Conservation (phyloP, 2,797 vertebrate species). For the Lateolabrax maculatus region DNA sequence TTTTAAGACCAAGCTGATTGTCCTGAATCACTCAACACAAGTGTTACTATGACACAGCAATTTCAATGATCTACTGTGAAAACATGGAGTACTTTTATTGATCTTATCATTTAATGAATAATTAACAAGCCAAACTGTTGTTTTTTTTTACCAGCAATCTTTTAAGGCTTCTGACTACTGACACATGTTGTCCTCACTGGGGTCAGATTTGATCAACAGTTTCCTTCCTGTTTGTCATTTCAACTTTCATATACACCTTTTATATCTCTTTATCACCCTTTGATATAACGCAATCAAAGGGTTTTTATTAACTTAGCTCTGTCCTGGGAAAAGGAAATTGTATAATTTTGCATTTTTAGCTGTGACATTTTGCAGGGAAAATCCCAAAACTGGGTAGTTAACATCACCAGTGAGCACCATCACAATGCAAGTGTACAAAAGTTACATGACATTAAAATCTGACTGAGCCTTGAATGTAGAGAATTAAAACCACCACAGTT, state of each 20-base stretch:
- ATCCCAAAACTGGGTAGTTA: slow-evolving; percentile 46
- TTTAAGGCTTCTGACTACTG: background rate
- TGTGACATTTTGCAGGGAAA: slow-evolving; percentile 61
- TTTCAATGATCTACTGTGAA: background rate
- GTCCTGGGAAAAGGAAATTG: slow-evolving; percentile 6
- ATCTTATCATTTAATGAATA: background rate
- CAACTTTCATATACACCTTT: background rate
- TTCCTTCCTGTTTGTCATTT: background rate
- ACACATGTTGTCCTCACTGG: background rate
- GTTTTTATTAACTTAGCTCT: background rate
- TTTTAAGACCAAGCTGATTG: background rate
- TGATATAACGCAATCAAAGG: background rate
- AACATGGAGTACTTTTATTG: background rate
- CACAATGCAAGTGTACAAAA: background rate
- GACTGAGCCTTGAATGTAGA: background rate
- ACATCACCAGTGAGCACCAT: background rate
- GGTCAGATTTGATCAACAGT: background rate
- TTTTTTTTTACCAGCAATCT: background rate
- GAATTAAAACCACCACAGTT: slow-evolving; percentile 1
- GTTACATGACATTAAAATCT: slow-evolving; percentile 23
- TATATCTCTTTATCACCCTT: background rate
- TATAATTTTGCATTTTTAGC: background rate
- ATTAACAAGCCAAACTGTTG: background rate
- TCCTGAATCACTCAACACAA: background rate
- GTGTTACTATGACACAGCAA: background rate